A percentile compares a stretch with the other conserved stretches of the same genome.
Conservation (phyloP, 2,797 vertebrate genomes). For the Mycteria americana region DNA sequence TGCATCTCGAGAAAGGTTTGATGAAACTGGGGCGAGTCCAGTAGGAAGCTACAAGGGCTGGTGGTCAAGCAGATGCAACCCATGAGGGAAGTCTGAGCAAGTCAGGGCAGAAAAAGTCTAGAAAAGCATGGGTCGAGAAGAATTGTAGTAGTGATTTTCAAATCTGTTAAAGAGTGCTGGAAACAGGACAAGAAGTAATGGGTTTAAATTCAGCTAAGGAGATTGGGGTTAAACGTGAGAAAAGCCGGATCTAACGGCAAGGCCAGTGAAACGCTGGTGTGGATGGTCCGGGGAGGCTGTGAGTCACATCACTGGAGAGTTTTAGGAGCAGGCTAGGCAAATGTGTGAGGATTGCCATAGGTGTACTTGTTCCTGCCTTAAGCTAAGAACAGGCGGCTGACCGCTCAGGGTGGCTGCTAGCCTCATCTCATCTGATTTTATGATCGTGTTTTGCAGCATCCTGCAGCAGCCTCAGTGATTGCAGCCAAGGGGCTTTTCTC, state of each 20-base stretch:
- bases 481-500: conserved; percentile 46
- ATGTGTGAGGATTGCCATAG: neutral
- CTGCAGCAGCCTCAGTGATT: neutral
- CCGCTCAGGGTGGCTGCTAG: neutral
- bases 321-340: neutral
- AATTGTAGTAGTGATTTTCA: neutral
- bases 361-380: neutral
- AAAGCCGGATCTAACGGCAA: neutral
- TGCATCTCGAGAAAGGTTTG: neutral
- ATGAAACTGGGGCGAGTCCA: neutral
- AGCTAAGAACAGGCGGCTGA: neutral
- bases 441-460: neutral
- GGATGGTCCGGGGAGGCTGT: neutral
- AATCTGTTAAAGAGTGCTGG: neutral
- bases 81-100: neutral
- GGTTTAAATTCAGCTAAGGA: neutral
- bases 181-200: neutral
- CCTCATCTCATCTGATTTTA: neutral
- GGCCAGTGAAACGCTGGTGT: neutral
- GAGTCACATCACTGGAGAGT: neutral
- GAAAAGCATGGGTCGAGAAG: neutral
- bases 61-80: neutral
- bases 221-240: neutral
- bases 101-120: neutral
- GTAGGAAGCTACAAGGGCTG: neutral